phyloP scores from a whole-genome alignment of 2,797 vertebrate species.

The Myripristis murdjan region DNA sequence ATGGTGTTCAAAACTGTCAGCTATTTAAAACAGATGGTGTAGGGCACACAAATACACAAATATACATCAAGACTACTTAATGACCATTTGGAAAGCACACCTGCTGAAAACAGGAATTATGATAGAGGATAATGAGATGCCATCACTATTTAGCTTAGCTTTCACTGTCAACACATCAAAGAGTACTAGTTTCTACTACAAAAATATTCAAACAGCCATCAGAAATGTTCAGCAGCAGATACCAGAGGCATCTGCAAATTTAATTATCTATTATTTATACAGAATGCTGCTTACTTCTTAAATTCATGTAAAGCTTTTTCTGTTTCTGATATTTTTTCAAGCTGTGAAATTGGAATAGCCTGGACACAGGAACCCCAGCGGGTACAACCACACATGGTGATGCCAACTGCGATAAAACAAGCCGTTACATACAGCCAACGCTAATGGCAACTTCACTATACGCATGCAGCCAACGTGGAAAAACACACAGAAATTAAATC shows the following conservation, averaged over 20 bases:
- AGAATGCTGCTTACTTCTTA: no score
- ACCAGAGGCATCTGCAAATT: no score
- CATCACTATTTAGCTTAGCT: no score
- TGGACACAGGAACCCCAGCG: not conserved
- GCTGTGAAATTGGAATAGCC: not conserved
- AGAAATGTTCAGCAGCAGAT: not conserved
- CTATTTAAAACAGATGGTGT: no score
- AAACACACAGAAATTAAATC: not conserved
- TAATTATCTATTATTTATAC: no score
- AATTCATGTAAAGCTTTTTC: not conserved
- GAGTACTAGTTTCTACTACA: not conserved
- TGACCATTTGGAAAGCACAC: no score
- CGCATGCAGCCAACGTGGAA: not conserved
- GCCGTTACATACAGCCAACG: not conserved
- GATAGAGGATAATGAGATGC: no score
- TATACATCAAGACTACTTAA: no score
- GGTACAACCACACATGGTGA: not conserved
- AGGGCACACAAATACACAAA: no score
- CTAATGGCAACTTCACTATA: not conserved
- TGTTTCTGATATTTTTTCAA: not conserved
- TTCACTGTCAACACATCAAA: not conserved
- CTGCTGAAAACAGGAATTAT: no score
- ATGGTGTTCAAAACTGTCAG: no score
- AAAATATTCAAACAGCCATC: not conserved
- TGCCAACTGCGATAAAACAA: not conserved